Evolutionary conservation across 2,888 invertebrate species (phyloP), one percentile per base, ranked within the genome.

Genomic region (Ichneumoninae sp.): DNA sequence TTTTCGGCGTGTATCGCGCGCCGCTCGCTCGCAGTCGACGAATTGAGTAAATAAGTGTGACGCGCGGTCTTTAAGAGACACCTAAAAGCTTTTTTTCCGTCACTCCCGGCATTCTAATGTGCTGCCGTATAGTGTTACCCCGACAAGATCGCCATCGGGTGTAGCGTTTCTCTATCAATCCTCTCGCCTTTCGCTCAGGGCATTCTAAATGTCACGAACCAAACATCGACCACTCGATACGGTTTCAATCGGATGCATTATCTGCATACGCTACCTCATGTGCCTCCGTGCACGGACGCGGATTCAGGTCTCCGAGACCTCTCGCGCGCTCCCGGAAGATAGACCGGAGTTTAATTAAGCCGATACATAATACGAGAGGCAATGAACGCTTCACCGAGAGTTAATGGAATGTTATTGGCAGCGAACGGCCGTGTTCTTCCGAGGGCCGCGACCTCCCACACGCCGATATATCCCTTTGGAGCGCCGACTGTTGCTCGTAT

Each of bases 311-410:
- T 16, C 60, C 0, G 66, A 79, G 60, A 69, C 75, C 82, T 75
- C 57, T 75, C 77, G 65, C 66, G 79, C 71, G 66, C 82, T 76
- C 86, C 85, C 74, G 83, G 83, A 86, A 87, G 87, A 87, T 87
- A 65, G 83, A 87, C 86, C 69, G 83, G 80, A 81, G 86, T 88
- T 88, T 88, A 88, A 89, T 89, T 87, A 88, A 89, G 85, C 81
- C 87, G 84, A 88, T 86, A 84, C 84, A 85, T 86, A 70, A 84
- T 82, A 79, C 66, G 75, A 71, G 65, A 75, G 44, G 36, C 74
- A 60, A 82, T 47, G 50, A 70, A 86, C 76, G 86, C 62, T 82
- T 84, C 77, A 69, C 76, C 26, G 66, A 82, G 84, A 74, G 80
- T 82, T 86, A 86, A 87, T 87, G 75, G 78, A 78, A 78, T 81